Conservation (phyloP, 2,113 vertebrate species). For the Lagopus muta region DNA sequence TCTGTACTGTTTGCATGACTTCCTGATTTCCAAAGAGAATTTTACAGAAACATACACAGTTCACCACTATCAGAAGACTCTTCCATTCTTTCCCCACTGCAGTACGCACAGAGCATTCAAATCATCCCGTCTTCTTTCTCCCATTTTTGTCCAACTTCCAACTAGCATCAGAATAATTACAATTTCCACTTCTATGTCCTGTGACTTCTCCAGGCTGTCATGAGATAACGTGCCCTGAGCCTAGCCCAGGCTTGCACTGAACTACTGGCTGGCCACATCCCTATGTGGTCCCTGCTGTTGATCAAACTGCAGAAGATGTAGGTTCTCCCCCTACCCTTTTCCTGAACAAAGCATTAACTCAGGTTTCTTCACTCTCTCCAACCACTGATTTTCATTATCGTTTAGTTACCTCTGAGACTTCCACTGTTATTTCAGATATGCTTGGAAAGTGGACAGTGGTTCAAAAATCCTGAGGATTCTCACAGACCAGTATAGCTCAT, state of each 20-base stretch:
- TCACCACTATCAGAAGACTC: neutral
- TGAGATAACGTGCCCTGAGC: neutral
- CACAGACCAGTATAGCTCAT: neutral
- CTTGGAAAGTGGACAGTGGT: neutral
- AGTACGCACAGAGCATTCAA: neutral
- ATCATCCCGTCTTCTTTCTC: neutral
- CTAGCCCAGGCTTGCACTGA: neutral
- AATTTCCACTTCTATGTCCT: neutral
- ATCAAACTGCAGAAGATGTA: neutral
- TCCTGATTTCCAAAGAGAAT: constrained; percentile 7
- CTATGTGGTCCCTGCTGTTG: neutral
- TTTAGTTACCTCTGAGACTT: neutral
- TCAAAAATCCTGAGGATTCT: neutral
- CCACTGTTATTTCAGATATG: neutral
- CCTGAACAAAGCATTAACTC: neutral
- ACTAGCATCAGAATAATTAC: neutral
- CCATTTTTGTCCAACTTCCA: neutral
- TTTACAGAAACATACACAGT: neutral
- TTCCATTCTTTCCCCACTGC: neutral
- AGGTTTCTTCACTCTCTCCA: neutral
- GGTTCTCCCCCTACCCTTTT: neutral
- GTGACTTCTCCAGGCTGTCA: neutral
- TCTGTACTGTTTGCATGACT: neutral
- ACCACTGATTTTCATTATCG: neutral
- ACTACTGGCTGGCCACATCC: neutral